phyloP scores from a whole-genome alignment of 2,797 vertebrate genomes.

The Darevskia mixta region DNA sequence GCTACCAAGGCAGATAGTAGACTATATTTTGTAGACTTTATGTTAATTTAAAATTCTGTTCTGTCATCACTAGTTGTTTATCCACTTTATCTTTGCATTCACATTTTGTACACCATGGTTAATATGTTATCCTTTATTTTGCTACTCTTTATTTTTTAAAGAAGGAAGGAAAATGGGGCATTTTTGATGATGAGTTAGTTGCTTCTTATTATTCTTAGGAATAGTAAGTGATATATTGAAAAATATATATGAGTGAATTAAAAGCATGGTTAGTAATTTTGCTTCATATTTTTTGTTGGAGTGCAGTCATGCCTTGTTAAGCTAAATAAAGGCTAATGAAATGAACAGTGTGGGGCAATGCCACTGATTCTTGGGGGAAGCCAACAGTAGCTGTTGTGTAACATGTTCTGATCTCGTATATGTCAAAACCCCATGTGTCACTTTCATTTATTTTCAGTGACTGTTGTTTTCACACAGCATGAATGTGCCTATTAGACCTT shows the following conservation, averaged over 20 bases:
- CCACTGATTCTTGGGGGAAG: constrained; percentile 14
- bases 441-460: constrained; percentile 47
- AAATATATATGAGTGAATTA: constrained; percentile 19
- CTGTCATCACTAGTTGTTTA: not conserved
- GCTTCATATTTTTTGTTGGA: not conserved
- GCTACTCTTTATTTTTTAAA: not conserved
- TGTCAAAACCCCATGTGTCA: constrained; percentile 29
- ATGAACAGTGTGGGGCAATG: not conserved
- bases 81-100: not conserved
- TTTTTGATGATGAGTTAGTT: not conserved
- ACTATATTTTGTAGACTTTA: not conserved
- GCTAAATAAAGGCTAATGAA: not conserved
- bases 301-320: not conserved
- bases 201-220: not conserved
- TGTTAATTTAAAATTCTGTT: not conserved
- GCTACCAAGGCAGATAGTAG: too few relatives aligned
- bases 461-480: not conserved
- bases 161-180: too few relatives aligned
- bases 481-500: not conserved
- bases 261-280: not conserved
- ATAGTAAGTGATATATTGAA: constrained; percentile 22
- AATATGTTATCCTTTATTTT: not conserved
- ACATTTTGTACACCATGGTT: not conserved
- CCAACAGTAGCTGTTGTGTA: constrained; percentile 50
- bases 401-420: not conserved